Evolutionary conservation across 2,113 vertebrate species (phyloP).

Genomic region (Colius striatus): DNA sequence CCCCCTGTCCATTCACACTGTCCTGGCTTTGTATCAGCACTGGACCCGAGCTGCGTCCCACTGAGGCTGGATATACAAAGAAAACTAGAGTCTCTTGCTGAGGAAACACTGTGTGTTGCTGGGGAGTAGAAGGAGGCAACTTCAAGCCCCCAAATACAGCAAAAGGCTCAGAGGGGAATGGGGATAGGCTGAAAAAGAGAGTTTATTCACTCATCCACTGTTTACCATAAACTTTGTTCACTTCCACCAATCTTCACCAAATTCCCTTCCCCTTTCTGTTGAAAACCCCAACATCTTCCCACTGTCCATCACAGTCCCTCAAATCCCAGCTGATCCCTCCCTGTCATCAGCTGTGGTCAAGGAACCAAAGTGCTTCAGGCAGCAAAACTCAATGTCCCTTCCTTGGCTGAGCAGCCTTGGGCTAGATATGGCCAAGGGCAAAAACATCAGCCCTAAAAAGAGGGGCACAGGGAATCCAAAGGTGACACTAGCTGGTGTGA

Average conservation of each 20-base stretch:
- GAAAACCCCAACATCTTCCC: neutral
- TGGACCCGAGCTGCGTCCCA: neutral
- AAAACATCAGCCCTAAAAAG: neutral
- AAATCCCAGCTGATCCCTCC: neutral
- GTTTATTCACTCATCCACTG: neutral
- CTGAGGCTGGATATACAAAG: neutral
- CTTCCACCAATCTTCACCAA: neutral
- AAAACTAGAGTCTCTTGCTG: neutral
- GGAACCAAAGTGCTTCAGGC: neutral
- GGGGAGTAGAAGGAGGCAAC: neutral
- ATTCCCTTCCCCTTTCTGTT: neutral
- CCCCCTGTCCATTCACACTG: neutral
- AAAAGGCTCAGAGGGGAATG: neutral
- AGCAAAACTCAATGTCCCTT: neutral
- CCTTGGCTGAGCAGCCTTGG: neutral
- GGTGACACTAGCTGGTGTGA: neutral
- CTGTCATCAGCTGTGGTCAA: neutral
- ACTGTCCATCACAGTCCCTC: neutral
- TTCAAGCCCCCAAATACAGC: neutral
- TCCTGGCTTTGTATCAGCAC: neutral
- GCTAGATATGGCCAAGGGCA: neutral
- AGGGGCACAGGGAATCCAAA: neutral
- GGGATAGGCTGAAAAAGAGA: neutral
- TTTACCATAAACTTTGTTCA: neutral
- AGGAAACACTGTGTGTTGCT: neutral